Evolutionary conservation across 1,140 invertebrate genomes (phyloP).

Genomic region (Drosophila sucinea): DNA sequence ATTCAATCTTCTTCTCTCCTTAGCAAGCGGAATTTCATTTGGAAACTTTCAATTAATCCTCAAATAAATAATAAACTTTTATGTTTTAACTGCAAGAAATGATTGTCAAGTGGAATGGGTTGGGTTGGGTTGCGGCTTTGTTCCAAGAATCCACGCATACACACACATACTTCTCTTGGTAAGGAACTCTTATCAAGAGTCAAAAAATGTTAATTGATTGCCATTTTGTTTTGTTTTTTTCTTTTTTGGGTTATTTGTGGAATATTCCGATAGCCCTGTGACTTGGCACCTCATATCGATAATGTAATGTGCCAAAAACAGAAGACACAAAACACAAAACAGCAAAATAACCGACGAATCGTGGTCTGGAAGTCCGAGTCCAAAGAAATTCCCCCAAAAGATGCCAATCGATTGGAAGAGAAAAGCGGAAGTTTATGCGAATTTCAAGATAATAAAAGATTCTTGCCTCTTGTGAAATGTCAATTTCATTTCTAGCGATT

Average conservation of each 20-base stretch:
- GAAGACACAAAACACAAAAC: neutral
- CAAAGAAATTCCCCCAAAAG: no score
- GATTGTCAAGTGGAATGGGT: neutral
- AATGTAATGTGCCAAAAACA: conserved; percentile 32
- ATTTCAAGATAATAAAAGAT: neutral
- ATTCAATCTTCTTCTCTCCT: conserved; percentile 22
- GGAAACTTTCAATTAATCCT: conserved; percentile 42
- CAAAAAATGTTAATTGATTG: conserved; percentile 50
- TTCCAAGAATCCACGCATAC: conserved; percentile 28
- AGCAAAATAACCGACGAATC: conserved; percentile 15
- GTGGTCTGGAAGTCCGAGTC: neutral
- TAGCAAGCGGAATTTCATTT: conserved; percentile 76
- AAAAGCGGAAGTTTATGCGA: no score
- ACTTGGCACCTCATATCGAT: conserved; percentile 33
- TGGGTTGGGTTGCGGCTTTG: conserved; percentile 5
- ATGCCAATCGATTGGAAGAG: no score
- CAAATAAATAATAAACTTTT: conserved; percentile 59
- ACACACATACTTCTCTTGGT: neutral
- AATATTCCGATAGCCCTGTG: conserved; percentile 39
- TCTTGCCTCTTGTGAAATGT: neutral
- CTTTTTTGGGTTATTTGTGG: conserved; percentile 46
- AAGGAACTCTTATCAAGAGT: conserved; percentile 32
- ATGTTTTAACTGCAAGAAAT: conserved; percentile 50
- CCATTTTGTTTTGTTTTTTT: conserved; percentile 17
- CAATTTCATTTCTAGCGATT: neutral